phyloP scores from a whole-genome alignment of 2,888 invertebrate genomes.

The Xestia c-nigrum region DNA sequence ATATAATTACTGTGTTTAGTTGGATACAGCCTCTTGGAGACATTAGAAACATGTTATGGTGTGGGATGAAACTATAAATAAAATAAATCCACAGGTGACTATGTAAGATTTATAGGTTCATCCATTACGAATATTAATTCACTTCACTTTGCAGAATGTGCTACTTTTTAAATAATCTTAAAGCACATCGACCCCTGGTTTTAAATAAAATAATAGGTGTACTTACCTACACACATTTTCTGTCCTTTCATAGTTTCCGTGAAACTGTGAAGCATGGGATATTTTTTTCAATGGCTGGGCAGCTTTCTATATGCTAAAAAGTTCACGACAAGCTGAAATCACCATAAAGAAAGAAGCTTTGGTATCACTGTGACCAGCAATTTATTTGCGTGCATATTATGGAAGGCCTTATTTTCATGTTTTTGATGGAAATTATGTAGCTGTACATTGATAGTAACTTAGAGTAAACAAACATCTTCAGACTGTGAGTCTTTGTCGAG shows the following conservation, averaged over 20 bases:
- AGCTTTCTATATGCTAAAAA: constrained; percentile 1
- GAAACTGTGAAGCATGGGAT: background rate
- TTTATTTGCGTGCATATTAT: background rate
- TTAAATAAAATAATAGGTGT: background rate
- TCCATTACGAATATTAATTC: constrained; percentile 32
- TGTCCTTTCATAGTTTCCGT: background rate
- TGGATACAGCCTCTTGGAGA: constrained; percentile 29
- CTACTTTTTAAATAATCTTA: constrained; percentile 15
- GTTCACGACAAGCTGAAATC: constrained; percentile 7
- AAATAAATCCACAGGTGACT: constrained; percentile 39
- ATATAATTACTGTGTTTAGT: constrained; percentile 49
- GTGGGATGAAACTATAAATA: constrained; percentile 54
- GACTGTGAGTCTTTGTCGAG: constrained; percentile 8
- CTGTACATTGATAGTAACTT: background rate
- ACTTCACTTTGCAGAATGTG: constrained; percentile 12
- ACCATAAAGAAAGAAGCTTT: background rate
- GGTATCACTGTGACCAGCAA: background rate
- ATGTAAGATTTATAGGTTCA: constrained; percentile 36
- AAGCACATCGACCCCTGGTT: background rate
- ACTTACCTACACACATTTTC: background rate
- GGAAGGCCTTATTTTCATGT: background rate
- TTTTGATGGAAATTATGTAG: background rate
- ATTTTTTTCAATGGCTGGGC: background rate
- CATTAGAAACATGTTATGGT: constrained; percentile 33
- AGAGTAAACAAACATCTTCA: constrained; percentile 10